Conservation (phyloP, 2,888 invertebrate species). For the Anthophora plumipes region DNA sequence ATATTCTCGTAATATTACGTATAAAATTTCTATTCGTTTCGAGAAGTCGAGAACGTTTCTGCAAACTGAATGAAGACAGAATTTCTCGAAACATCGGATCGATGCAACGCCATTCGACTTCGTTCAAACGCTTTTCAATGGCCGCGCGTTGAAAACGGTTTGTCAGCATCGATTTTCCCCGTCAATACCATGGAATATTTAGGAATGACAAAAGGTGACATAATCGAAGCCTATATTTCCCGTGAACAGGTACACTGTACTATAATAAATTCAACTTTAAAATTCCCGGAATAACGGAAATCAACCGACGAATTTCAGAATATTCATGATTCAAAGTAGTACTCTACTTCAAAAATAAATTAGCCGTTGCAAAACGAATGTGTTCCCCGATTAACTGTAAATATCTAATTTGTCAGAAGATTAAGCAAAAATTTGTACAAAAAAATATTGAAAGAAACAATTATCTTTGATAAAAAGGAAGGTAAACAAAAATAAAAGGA, state of each 20-base stretch:
- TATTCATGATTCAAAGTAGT: background rate
- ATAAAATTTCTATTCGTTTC: conserved; percentile 11
- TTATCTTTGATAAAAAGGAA: background rate
- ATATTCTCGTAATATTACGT: background rate
- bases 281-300: background rate
- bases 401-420: background rate
- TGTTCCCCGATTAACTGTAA: background rate
- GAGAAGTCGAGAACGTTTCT: too few relatives aligned
- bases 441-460: background rate
- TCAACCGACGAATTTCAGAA: background rate
- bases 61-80: background rate
- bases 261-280: too few relatives aligned
- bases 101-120: too few relatives aligned
- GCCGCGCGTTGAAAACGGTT: background rate
- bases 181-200: conserved; percentile 16
- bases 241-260: too few relatives aligned
- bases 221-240: background rate
- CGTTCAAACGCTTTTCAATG: too few relatives aligned
- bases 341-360: background rate
- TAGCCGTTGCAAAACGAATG: too few relatives aligned
- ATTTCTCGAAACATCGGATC: background rate
- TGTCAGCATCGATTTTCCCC: background rate
- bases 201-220: conserved; percentile 23
- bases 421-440: background rate
- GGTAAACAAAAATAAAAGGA: too few relatives aligned